These are phyloP conservation scores for Cherax quadricarinatus DNA, from an alignment of 1,140 invertebrate species.

Conservation along the genomic window DNA sequence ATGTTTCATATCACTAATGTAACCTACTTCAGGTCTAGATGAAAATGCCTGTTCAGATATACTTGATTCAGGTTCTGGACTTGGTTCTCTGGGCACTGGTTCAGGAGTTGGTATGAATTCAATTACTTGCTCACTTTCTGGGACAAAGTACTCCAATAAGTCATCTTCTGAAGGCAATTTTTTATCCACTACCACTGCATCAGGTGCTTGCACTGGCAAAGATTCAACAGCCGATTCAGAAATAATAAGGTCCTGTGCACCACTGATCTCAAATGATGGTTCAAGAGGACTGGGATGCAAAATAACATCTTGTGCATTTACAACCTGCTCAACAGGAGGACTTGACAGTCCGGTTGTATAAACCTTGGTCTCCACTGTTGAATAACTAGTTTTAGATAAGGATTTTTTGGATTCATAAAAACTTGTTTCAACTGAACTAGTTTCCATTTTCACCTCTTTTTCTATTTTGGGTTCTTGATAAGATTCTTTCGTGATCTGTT, in stretches of 20 bases:
- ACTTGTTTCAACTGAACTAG: constrained; percentile 38
- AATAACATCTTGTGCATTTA: not conserved
- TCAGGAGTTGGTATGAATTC: constrained; percentile 32
- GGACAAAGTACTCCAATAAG: constrained; percentile 54
- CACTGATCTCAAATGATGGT: constrained; percentile 26
- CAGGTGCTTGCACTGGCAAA: not conserved
- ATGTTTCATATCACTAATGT: not conserved
- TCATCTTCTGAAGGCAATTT: not conserved
- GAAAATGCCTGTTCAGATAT: not conserved
- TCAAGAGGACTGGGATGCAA: not conserved
- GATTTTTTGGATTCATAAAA: constrained; percentile 60
- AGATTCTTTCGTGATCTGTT: constrained; percentile 1
- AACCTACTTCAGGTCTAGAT: not conserved
- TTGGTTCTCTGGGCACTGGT: constrained; percentile 20
- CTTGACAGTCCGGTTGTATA: constrained; percentile 53
- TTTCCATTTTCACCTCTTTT: constrained; percentile 57
- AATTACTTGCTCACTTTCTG: constrained; percentile 54
- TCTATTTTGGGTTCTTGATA: constrained; percentile 23
- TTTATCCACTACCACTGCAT: not conserved
- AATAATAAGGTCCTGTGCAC: not conserved
- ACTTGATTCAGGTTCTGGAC: not conserved
- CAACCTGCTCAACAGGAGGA: constrained; percentile 27
- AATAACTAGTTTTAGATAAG: constrained; percentile 44
- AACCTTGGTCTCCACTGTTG: constrained; percentile 63
- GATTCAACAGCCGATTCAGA: not conserved